Base-by-base conservation (phyloP, 2,888 invertebrate genomes). In the Xiphydria camelus region DNA sequence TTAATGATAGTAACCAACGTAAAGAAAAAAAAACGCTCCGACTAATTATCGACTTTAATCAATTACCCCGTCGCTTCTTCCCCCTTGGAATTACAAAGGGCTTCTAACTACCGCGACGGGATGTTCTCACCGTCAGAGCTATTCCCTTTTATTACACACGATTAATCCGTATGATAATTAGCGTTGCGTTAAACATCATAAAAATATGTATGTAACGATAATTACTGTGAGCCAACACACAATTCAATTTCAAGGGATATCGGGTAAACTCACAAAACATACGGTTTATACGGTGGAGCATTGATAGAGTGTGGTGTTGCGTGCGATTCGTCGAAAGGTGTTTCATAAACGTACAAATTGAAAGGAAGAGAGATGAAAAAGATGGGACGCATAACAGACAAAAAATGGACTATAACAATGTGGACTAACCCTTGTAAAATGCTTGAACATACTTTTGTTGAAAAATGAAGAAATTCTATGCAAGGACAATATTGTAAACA, bases 391-490 rank as follows among this genome's bases (percentile, higher is more conserved):
- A 34, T 34, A 57, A 51, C 43, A 34, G 46, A 21, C 17, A n/a
- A 56, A 21, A 33, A 55, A 60, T 43, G 44, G 64, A 64, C 59
- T 55, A 57, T 63, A 64, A 64, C 33, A 53, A 64, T 64, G 65
- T 68, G 70, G 64, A 68, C 65, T 62, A 64, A 68, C 58, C 60
- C 62, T 65, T 64, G 62, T 66, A 66, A 69, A 70, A 70, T 64
- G 70, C 70, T 71, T 68, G 55, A 61, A 59, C 47, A 56, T 59
- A 73, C 66, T 70, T 73, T 73, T 67, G 72, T 73, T 73, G 61
- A 68, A 60, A n/a, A 67, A 64, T 69, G 61, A 61, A 62, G 47
- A 66, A 70, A 70, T 69, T 73, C 65, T 70, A 70, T 69, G 62
- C 65, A 61, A 67, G 62, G 66, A 62, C 66, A 62, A 61, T 65